Evolutionary conservation across 1,140 invertebrate genomes (phyloP), one percentile per base, ranked within the genome.

Genomic region (Ceratina japonica): DNA sequence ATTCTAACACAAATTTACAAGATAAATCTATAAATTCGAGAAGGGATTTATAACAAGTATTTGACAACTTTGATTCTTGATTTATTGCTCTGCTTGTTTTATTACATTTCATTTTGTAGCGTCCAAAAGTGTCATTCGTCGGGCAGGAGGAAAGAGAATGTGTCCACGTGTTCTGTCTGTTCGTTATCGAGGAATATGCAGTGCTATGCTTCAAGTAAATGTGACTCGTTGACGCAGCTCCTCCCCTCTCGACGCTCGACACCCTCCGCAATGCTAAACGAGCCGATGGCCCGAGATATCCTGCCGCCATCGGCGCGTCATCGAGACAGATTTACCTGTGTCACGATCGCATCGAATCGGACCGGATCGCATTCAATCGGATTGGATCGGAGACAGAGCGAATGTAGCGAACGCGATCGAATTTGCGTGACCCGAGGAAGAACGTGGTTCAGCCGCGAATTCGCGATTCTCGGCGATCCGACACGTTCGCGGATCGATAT

Each of bases 221-320:
- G 90, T 87, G 77, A 85, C 81, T 84, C 87, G 87, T 79, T 87
- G 89, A 91, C 89, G 83, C 84, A 89, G 87, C 88, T 88, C 87
- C 88, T 89, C 87, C 88, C 31, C n/a, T 64, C 62, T 3, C 62
- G 62, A 64, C 27, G 90, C 85, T 85, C 86, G 88, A 90, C 85
- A 86, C 86, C 86, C 86, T 87, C 86, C 86, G 81, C 80, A 86
- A 87, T 87, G 90, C 89, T 91, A 91, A 91, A 91, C 91, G 91
- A 91, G 85, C 88, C 84, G 90, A 90, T 90, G 89, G 78, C 74
- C 84, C 84, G 79, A 83, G 90, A 91, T 91, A 91, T 90, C 87
- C 86, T 86, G 86, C 87, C 87, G 87, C 87, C 88, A 88, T 87
- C 79, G 85, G 68, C 84, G 81, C 74, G 86, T 89, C 87, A 88